Evolutionary conservation across 1,140 invertebrate genomes (phyloP).

Genomic region (Pomacea maculata): DNA sequence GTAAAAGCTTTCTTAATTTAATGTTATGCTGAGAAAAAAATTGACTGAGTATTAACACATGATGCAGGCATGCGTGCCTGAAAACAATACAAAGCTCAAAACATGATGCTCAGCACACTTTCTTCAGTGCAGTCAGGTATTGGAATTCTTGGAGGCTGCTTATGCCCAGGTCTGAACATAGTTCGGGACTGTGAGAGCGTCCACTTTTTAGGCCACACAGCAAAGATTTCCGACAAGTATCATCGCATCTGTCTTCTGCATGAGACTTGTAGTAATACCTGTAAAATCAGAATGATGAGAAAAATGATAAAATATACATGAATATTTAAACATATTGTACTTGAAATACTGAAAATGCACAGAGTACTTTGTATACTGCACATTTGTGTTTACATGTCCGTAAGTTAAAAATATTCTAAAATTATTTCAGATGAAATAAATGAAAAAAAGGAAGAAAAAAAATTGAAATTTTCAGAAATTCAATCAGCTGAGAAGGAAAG

Average conservation of each 20-base stretch:
- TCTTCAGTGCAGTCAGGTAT: not conserved
- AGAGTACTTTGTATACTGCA: not conserved
- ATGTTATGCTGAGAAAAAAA: not conserved
- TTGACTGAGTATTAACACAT: not conserved
- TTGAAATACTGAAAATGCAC: not conserved
- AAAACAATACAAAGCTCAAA: not conserved
- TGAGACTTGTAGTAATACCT: conserved; percentile 16
- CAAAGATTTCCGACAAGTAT: not conserved
- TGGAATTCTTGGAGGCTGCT: not conserved
- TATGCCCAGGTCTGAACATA: not conserved
- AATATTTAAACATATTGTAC: not conserved
- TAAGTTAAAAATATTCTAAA: not conserved
- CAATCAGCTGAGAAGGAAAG: not conserved
- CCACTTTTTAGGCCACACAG: conserved; percentile 2
- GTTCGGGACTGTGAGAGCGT: conserved; percentile 1
- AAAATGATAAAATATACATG: not conserved
- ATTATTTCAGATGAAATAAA: not conserved
- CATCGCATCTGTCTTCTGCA: not conserved
- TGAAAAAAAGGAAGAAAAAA: not conserved
- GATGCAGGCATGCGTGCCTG: not conserved
- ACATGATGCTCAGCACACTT: not conserved
- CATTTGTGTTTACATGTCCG: not conserved
- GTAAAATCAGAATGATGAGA: not conserved
- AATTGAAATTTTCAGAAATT: not conserved
- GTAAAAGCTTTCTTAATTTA: not conserved